Evolutionary conservation across 2,797 vertebrate species (phyloP).

Genomic region (Sparidentex hasta): DNA sequence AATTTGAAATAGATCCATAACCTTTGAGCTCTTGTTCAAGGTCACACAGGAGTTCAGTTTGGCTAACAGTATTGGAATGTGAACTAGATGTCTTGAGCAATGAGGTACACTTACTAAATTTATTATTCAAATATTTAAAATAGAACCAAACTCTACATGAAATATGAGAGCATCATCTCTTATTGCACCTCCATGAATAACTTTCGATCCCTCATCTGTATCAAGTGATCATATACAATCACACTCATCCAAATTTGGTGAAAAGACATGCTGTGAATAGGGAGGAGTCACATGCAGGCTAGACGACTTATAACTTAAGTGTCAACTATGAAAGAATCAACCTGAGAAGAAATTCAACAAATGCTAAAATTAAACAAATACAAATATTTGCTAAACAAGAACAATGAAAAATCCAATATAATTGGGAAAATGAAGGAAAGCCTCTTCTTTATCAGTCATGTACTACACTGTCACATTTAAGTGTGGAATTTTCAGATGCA

Average conservation of each 20-base stretch:
- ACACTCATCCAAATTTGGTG: constrained; percentile 32
- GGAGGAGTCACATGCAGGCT: constrained; percentile 3
- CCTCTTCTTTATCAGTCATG: not conserved
- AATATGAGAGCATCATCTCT: constrained; percentile 73
- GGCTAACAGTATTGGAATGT: constrained; percentile 74
- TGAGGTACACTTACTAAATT: constrained; percentile 73
- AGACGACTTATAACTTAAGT: constrained; percentile 18
- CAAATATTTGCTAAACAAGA: not conserved
- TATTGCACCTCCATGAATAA: constrained; percentile 63
- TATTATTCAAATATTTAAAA: constrained; percentile 76
- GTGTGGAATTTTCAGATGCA: not conserved
- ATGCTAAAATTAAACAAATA: not conserved
- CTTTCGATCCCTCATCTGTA: constrained; percentile 62
- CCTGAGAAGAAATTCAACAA: not conserved
- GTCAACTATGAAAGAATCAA: not conserved
- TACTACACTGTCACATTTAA: not conserved
- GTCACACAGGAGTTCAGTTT: constrained; percentile 60
- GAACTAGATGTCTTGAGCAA: constrained; percentile 55
- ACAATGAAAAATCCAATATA: not conserved
- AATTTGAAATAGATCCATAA: constrained; percentile 61
- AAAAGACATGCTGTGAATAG: constrained; percentile 42
- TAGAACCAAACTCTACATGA: constrained; percentile 66
- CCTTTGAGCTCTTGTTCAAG: constrained; percentile 77
- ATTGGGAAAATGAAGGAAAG: not conserved
- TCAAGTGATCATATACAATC: constrained; percentile 54